Evolutionary conservation across 2,113 vertebrate genomes (phyloP).

Genomic region (Hippolais icterina): DNA sequence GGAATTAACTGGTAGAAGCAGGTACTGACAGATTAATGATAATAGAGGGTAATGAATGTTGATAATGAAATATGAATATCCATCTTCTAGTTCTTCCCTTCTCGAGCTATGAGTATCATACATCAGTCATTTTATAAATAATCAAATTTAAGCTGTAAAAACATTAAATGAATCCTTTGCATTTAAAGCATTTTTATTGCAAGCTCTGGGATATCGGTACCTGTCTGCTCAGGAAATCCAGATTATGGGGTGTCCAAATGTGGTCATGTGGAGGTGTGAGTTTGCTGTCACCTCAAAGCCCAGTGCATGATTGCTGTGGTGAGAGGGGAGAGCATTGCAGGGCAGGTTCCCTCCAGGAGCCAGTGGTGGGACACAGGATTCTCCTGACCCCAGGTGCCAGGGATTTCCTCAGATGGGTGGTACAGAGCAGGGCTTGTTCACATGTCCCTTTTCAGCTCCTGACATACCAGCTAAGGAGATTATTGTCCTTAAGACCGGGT

Average conservation of each 20-base stretch:
- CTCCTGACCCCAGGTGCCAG: background rate
- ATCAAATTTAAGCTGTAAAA: background rate
- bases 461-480: background rate
- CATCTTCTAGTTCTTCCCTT: slow-evolving; percentile 28
- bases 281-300: background rate
- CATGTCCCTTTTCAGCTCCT: background rate
- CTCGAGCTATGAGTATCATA: background rate
- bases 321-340: background rate
- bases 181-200: background rate
- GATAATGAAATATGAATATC: slow-evolving; percentile 21
- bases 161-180: background rate
- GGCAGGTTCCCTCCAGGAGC: background rate
- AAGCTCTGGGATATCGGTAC: background rate
- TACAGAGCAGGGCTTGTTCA: background rate
- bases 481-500: background rate
- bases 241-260: background rate
- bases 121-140: background rate
- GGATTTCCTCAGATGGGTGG: background rate
- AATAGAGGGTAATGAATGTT: slow-evolving; percentile 52
- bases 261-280: background rate
- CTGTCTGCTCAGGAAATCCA: background rate
- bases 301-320: background rate
- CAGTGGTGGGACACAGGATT: background rate
- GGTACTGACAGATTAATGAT: slow-evolving; percentile 61
- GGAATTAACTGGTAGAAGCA: slow-evolving; percentile 51